phyloP scores from a whole-genome alignment of 2,113 vertebrate species.

The Tamias sibiricus region DNA sequence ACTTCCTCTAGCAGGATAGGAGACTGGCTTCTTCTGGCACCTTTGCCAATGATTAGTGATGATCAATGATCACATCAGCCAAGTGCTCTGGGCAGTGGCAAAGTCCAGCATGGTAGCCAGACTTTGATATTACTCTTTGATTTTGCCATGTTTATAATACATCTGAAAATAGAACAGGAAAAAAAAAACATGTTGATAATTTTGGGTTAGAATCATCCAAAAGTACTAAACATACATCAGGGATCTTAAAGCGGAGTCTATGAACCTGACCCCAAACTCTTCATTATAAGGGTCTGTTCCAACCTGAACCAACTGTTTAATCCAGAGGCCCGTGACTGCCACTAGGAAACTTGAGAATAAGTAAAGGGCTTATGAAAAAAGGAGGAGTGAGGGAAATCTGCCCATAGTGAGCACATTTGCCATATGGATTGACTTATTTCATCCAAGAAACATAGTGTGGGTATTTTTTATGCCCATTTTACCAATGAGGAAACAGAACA shows the following conservation, averaged over 20 bases:
- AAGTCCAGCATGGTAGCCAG: constrained; percentile 11
- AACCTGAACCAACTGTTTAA: neutral
- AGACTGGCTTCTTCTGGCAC: neutral
- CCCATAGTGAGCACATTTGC: neutral
- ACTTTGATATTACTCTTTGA: constrained; percentile 35
- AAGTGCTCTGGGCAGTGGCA: neutral
- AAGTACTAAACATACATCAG: neutral
- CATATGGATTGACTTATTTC: neutral
- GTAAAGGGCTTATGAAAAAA: neutral
- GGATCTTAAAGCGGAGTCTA: neutral
- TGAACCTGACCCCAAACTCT: neutral
- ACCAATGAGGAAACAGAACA: neutral
- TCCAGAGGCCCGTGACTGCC: neutral
- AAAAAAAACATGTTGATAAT: constrained; percentile 7
- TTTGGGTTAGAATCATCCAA: neutral
- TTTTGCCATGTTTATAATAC: constrained; percentile 19
- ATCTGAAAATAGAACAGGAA: constrained; percentile 49
- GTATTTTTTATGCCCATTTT: constrained; percentile 4
- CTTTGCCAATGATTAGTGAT: neutral
- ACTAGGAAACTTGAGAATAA: neutral
- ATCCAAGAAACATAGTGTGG: neutral
- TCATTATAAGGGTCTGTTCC: neutral
- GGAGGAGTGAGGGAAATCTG: neutral
- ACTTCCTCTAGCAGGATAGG: neutral
- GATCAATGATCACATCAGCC: neutral